phyloP scores from a whole-genome alignment of 2,113 vertebrate species.

The Chlamydotis undulata region DNA sequence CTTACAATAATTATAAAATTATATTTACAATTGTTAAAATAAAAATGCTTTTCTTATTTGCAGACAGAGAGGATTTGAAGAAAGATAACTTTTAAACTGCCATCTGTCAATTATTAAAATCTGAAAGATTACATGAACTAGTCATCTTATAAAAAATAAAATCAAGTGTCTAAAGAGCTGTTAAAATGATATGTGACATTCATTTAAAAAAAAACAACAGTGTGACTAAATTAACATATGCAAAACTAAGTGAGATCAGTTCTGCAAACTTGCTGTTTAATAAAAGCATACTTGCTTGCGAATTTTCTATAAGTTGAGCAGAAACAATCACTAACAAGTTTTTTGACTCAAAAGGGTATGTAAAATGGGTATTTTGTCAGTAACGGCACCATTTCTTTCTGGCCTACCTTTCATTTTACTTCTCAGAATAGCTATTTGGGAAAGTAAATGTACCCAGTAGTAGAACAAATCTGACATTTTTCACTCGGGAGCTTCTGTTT shows the following conservation, averaged over 20 bases:
- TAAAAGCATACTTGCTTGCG: background rate
- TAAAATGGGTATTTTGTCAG: background rate
- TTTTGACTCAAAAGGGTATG: background rate
- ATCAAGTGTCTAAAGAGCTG: background rate
- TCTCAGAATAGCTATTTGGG: background rate
- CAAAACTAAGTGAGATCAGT: background rate
- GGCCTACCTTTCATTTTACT: background rate
- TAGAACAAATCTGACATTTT: background rate
- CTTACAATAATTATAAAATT: background rate
- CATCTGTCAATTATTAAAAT: background rate
- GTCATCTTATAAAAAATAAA: background rate
- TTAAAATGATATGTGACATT: background rate
- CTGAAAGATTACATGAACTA: background rate
- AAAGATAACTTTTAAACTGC: background rate
- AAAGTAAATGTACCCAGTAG: background rate
- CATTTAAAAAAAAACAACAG: no score
- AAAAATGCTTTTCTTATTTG: background rate
- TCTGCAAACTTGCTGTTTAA: background rate
- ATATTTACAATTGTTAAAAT: background rate
- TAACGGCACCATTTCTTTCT: background rate
- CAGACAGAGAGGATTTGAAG: background rate
- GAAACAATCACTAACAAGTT: background rate
- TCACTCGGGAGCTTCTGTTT: background rate
- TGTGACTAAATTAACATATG: background rate
- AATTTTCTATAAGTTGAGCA: background rate